Evolutionary conservation across 1,140 invertebrate species (phyloP), one percentile per base, ranked within the genome.

Genomic region (Halesus radiatus): DNA sequence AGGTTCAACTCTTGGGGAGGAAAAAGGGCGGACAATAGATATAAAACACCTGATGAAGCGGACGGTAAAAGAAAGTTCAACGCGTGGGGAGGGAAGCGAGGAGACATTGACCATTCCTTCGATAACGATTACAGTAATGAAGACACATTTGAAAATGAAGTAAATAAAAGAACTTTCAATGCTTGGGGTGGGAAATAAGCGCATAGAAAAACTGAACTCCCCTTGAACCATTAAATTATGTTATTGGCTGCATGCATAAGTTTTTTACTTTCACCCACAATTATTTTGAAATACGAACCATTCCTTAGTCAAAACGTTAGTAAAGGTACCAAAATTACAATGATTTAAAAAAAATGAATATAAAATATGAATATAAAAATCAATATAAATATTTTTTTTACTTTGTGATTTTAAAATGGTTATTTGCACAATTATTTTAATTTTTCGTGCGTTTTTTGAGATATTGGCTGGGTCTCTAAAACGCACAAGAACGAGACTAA

Each of bases 381-480:
- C n/a, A n/a, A n/a, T n/a, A n/a, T n/a, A n/a, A n/a, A n/a, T n/a
- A n/a, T n/a, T n/a, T n/a, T n/a, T n/a, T n/a, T n/a, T n/a, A n/a
- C n/a, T n/a, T n/a, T n/a, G n/a, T n/a, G n/a, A n/a, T n/a, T n/a
- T n/a, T n/a, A n/a, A n/a, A n/a, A n/a, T n/a, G n/a, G n/a, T n/a
- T n/a, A n/a, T n/a, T n/a, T n/a, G n/a, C n/a, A n/a, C n/a, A n/a
- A n/a, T n/a, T n/a, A 10, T 3, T 29, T 18, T 56, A 16, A 15
- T 26, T 66, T 66, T 29, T 68, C 52, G 66, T 78, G 73, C 26
- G 54, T 20, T 80, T 80, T 76, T 53, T 54, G 66, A 80, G 80
- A 81, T 20, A 75, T 74, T 81, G 81, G 81, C 81, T 83, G 81
- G 81, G 8, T 83, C 80, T 83, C 58, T 54, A 50, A 62, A 83